Evolutionary conservation across 2,888 invertebrate species (phyloP), one percentile per base, ranked within the genome.

Genomic region (Pogonocherus hispidulus): DNA sequence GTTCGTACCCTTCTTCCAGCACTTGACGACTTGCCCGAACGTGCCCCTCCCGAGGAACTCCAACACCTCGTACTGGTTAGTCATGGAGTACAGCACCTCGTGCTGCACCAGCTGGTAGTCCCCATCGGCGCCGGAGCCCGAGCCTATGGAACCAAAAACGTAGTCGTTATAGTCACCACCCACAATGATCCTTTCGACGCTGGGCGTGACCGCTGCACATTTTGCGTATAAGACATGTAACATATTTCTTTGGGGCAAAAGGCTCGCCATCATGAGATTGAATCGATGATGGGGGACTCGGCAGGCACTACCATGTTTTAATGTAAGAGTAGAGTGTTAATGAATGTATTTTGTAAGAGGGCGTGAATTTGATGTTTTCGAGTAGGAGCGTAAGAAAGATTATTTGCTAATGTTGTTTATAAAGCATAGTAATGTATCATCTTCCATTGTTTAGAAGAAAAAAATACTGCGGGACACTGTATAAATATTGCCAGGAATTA

Each of bases 1-100:
- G 86, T 98, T 99, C 81, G 99, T 99, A 86, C 99, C 99, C 86
- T 99, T 98, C 88, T 99, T 99, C 99, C 99, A 99, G 88, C 99
- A 99, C 89, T 99, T 99, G 84, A 99, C 99, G 84, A 99, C 99
- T 90, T 96, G 91, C 76, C 99, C 99, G 88, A 99, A 99, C 78
- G 99, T 99, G 82, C 99, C 99, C 79, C 99, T 93, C 79, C 99
- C 99, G 84, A 99, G 91, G 88, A 99, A 99, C 89, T 99, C 99
- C 86, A 99, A 89, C 83, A 99, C 99, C 90, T 98, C 90, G 86
- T 93, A 98, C 89, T 97, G 94, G 82, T 96, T 96, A 82, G 96
- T 96, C 90, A 96, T 93, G 80, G 98, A 98, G 88, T 96, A 97
- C 83, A 99, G 92, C 79, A 97, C 94, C 90, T 99, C 98, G 87